Conservation (phyloP, 2,113 vertebrate species). For the Semnornis frantzii region DNA sequence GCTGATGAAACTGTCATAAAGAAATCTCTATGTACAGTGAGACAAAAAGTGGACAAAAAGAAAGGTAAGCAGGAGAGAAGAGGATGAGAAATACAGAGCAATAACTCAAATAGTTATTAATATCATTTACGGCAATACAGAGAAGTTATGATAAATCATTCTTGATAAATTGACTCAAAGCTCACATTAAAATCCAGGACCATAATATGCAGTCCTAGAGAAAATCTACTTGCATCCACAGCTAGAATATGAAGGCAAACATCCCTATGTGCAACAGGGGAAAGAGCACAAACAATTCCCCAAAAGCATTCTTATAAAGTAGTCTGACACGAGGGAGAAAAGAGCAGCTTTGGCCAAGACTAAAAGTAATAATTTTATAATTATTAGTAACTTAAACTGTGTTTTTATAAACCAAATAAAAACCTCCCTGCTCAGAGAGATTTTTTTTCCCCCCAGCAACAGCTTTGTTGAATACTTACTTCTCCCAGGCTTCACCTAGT, state of each 20-base stretch:
- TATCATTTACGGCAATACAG: not conserved
- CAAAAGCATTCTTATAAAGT: not conserved
- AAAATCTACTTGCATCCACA: not conserved
- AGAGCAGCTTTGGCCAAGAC: not conserved
- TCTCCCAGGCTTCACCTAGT: constrained; percentile 28
- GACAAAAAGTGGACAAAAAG: not conserved
- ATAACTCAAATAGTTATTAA: not conserved
- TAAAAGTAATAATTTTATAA: not conserved
- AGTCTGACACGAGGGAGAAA: not conserved
- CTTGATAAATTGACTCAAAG: not conserved
- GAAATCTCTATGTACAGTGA: not conserved
- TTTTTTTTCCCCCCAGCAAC: not conserved
- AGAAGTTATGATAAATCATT: not conserved
- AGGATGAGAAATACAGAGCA: not conserved
- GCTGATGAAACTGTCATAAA: not conserved
- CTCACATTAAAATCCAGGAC: not conserved
- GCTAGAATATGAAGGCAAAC: not conserved
- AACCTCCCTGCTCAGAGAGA: not conserved
- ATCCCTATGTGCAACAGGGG: not conserved
- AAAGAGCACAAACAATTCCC: not conserved
- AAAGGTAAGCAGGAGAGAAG: not conserved
- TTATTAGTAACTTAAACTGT: not conserved
- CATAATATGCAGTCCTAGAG: not conserved
- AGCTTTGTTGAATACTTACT: not conserved
- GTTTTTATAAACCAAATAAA: not conserved